Conservation (phyloP, 2,888 invertebrate genomes). For the Phengaris alcon region DNA sequence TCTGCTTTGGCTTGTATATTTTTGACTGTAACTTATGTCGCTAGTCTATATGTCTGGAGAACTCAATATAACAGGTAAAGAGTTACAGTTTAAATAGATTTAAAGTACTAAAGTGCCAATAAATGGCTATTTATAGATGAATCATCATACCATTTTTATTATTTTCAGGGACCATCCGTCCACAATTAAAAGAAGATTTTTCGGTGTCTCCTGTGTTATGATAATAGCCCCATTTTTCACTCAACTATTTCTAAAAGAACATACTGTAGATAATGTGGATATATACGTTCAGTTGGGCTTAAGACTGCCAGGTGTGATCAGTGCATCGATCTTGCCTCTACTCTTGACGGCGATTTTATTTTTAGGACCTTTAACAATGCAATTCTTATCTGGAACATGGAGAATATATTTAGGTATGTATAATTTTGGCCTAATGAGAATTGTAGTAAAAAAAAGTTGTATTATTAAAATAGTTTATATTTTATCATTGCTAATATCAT, state of each 20-base stretch:
- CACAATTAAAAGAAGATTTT: constrained; percentile 91
- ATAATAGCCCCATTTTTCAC: constrained; percentile 88
- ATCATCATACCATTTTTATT: neutral
- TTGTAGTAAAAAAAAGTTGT: neutral
- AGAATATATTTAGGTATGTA: constrained; percentile 83
- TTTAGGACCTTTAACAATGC: constrained; percentile 89
- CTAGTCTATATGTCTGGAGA: constrained; percentile 93
- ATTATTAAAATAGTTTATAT: no score
- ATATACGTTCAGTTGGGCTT: constrained; percentile 87
- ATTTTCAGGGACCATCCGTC: constrained; percentile 90
- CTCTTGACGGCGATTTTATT: constrained; percentile 89
- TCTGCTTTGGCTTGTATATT: constrained; percentile 87
- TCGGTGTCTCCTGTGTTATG: constrained; percentile 91
- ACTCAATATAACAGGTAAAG: constrained; percentile 85
- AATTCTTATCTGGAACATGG: constrained; percentile 83
- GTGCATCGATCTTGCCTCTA: constrained; percentile 86
- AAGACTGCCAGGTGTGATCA: constrained; percentile 84
- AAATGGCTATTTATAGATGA: neutral
- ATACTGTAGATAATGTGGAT: constrained; percentile 79
- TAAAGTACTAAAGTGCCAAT: neutral
- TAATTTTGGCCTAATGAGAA: neutral
- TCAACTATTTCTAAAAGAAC: constrained; percentile 84
- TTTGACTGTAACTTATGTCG: constrained; percentile 89
- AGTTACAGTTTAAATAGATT: constrained; percentile 9
- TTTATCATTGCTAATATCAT: no score